phyloP scores from a whole-genome alignment of 2,888 invertebrate genomes.

The Agrochola litura region DNA sequence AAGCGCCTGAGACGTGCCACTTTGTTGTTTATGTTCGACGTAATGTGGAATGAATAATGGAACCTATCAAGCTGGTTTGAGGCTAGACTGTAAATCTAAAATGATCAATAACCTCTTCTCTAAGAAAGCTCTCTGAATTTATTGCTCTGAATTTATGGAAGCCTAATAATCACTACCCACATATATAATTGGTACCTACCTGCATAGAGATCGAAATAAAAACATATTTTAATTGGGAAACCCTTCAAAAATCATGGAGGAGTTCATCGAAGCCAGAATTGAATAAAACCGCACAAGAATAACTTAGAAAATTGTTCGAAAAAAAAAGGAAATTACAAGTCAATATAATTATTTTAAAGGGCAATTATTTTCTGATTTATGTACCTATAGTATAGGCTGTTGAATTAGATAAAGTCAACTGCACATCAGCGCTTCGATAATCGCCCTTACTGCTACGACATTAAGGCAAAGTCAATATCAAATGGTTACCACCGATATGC shows the following conservation, averaged over 20 bases:
- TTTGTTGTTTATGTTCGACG: conserved; percentile 37
- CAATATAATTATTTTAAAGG: neutral
- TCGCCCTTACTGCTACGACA: neutral
- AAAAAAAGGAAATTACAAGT: neutral
- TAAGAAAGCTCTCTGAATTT: neutral
- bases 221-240: neutral
- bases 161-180: neutral
- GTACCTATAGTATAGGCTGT: neutral
- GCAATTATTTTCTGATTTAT: neutral
- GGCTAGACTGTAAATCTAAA: conserved; percentile 29
- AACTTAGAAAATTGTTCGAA: neutral
- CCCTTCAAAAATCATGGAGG: neutral
- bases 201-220: neutral
- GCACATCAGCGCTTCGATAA: neutral
- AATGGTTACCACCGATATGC: neutral
- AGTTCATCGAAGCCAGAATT: neutral
- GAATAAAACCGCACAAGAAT: neutral
- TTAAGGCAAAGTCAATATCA: neutral
- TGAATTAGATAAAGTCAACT: neutral
- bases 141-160: neutral
- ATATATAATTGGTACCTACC: neutral
- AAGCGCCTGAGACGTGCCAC: conserved; percentile 49
- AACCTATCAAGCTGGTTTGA: conserved; percentile 35
- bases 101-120: conserved; percentile 13
- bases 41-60: conserved; percentile 49